Evolutionary conservation across 2,888 invertebrate species (phyloP).

Genomic region (Hipparchia sbordonii): DNA sequence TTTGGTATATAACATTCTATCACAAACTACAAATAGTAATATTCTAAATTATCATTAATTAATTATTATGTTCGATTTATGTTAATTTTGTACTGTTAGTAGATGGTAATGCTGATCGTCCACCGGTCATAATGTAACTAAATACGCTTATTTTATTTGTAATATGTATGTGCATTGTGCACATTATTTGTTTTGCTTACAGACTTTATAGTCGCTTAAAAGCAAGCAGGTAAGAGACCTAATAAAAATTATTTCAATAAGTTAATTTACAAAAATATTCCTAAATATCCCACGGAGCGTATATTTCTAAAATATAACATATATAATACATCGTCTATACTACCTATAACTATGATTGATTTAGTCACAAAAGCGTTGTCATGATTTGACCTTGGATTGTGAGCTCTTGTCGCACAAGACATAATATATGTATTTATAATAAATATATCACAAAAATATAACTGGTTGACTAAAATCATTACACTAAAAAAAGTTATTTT

Average conservation of each 20-base stretch:
- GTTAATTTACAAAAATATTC: constrained; percentile 12
- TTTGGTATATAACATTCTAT: constrained; percentile 10
- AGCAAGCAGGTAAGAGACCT: not conserved
- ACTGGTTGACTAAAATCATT: constrained; percentile 3
- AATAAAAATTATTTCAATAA: not conserved
- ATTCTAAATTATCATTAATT: not conserved
- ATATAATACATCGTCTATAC: not conserved
- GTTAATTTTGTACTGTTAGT: constrained; percentile 21
- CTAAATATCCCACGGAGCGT: not conserved
- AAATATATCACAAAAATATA: constrained; percentile 21
- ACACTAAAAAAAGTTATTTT: not conserved
- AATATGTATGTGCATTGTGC: not conserved
- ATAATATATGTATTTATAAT: not conserved
- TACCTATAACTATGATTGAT: constrained; percentile 4
- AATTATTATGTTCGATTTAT: not conserved
- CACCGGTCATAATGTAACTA: not conserved
- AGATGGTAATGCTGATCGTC: not conserved
- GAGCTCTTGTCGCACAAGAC: constrained; percentile 32
- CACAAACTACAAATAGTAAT: not conserved
- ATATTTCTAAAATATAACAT: constrained; percentile 8
- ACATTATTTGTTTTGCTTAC: not conserved
- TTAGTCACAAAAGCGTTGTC: constrained; percentile 26
- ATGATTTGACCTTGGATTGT: constrained; percentile 24
- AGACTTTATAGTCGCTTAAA: not conserved
- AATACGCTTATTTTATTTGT: not conserved